Evolutionary conservation across 1,140 invertebrate species (phyloP).

Genomic region (Pemphigus obesinymphae): DNA sequence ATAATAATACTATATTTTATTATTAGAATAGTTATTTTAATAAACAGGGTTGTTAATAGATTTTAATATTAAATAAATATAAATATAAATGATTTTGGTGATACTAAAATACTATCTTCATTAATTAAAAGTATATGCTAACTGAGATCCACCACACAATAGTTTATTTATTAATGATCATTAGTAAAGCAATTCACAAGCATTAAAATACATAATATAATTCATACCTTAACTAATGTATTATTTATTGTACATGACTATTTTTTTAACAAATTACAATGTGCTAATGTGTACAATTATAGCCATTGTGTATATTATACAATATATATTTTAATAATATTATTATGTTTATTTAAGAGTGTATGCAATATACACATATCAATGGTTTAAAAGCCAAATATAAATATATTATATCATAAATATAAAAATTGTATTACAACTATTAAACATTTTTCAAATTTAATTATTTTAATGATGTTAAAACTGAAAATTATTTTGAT

Average conservation of each 20-base stretch:
- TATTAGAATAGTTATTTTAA: not conserved
- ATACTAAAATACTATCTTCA: not conserved
- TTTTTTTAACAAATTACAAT: not conserved
- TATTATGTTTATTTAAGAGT: no score
- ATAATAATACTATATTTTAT: not conserved
- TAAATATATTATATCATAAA: no score
- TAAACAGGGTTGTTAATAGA: not conserved
- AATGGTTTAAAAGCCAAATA: no score
- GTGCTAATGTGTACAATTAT: not conserved
- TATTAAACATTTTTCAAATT: no score
- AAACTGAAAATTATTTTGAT: no score
- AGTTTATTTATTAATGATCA: not conserved
- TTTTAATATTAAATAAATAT: not conserved
- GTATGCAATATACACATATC: no score
- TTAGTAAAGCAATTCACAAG: not conserved
- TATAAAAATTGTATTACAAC: no score
- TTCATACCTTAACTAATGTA: not conserved
- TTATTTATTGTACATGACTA: not conserved
- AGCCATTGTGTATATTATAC: no score
- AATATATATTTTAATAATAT: no score
- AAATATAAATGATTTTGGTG: not conserved
- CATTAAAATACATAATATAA: no score
- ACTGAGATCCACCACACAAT: conserved; percentile 9
- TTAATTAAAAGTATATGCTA: not conserved
- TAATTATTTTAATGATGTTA: no score